These are phyloP conservation scores for Nezara viridula DNA, from an alignment of 2,888 invertebrate genomes.

Conservation along the genomic window DNA sequence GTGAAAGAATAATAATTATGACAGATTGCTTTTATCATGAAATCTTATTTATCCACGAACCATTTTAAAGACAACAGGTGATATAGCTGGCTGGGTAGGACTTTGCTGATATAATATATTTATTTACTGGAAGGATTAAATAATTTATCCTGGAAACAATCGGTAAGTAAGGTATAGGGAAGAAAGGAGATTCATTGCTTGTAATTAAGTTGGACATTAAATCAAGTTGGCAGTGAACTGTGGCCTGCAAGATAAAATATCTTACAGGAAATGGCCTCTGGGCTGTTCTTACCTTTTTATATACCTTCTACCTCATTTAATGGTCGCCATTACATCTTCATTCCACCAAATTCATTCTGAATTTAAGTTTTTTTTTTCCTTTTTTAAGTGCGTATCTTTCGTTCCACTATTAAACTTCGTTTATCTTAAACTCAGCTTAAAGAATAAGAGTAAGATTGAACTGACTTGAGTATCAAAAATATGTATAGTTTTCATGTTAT, in stretches of 20 bases:
- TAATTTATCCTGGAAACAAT: constrained; percentile 13
- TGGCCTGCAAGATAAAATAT: constrained; percentile 38
- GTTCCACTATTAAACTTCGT: not conserved
- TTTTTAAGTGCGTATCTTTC: not conserved
- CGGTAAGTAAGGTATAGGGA: constrained; percentile 33
- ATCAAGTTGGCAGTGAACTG: constrained; percentile 33
- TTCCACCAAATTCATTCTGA: not conserved
- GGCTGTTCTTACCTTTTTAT: constrained; percentile 37
- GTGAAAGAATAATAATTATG: not conserved
- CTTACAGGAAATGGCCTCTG: constrained; percentile 24
- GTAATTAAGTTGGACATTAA: constrained; percentile 35
- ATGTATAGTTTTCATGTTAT: too few relatives aligned
- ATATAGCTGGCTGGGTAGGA: not conserved
- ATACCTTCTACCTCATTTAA: constrained; percentile 34
- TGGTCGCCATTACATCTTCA: constrained; percentile 1
- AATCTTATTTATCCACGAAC: not conserved
- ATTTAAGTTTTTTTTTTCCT: not conserved
- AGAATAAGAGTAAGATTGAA: not conserved
- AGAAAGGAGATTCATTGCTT: constrained; percentile 34
- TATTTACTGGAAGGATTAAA: not conserved
- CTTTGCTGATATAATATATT: not conserved
- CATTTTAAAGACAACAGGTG: not conserved
- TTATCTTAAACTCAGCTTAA: not conserved
- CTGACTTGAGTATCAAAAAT: too few relatives aligned
- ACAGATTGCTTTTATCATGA: not conserved